Evolutionary conservation across 2,888 invertebrate genomes (phyloP), one percentile per base, ranked within the genome.

Genomic region (Drosophila nr. fundita): DNA sequence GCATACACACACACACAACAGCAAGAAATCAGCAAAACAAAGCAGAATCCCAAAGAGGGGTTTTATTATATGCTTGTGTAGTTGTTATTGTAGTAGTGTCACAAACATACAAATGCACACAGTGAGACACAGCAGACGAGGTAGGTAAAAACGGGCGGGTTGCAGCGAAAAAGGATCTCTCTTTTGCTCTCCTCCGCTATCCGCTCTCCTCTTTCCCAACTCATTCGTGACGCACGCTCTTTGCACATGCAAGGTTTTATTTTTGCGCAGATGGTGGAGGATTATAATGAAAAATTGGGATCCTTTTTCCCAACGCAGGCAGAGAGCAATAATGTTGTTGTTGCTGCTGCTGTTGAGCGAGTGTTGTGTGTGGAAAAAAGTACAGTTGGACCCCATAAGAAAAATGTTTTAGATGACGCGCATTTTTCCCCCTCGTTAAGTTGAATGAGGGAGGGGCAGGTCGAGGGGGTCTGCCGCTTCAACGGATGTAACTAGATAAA

Each of bases 241-340:
- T 88, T 89, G 85, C 88, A 89, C 89, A 84, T 89, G 85, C 74
- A 86, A 73, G 82, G 89, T 87, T 89, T 82, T 80, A 78, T 85
- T 85, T 89, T 89, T 86, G 90, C 90, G 88, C 90, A 86, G 83
- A 86, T 86, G 85, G 85, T 86, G 85, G 85, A 86, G 85, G 85
- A 87, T 86, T 86, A 87, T 78, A 77, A 75, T 76, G 74, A 83
- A 83, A 81, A 81, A 81, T 80, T 86, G 90, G 85, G 85, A 86
- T 86, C 85, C 85, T 86, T 89, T 77, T 80, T 80, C 71, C 88
- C 72, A 77, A 58, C 83, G 68, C 74, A 78, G 72, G 63, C 74
- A 68, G 40, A 52, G 27, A 59, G 36, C 68, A 54, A 49, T 24
- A 53, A 54, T 59, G 42, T 11, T 42, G 38, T n/a, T 59, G 45